These are phyloP conservation scores for Burhinus oedicnemus DNA, from an alignment of 2,113 vertebrate genomes.

Conservation along the genomic window DNA sequence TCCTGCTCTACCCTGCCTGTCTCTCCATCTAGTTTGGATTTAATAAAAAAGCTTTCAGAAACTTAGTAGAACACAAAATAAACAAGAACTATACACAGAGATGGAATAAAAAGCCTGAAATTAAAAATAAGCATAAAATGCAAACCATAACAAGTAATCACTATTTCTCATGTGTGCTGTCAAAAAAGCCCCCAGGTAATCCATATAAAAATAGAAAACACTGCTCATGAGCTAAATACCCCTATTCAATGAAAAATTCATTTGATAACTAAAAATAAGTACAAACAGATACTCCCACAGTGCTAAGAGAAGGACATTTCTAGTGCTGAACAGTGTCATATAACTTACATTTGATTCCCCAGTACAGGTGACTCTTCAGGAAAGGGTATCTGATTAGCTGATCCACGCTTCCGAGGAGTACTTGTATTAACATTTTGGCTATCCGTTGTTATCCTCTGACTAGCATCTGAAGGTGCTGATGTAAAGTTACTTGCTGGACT, in stretches of 20 bases:
- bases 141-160: background rate
- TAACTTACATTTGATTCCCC: slow-evolving; percentile 79
- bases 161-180: background rate
- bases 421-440: slow-evolving; percentile 75
- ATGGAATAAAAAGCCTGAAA: background rate
- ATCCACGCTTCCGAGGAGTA: slow-evolving; percentile 80
- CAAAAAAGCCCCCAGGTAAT: background rate
- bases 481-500: slow-evolving; percentile 61
- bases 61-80: background rate
- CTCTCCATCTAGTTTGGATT: background rate
- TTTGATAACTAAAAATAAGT: background rate
- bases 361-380: slow-evolving; percentile 86
- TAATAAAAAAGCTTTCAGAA: background rate
- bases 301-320: background rate
- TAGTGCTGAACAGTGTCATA: background rate
- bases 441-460: slow-evolving; percentile 61
- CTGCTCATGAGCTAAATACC: background rate
- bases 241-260: background rate
- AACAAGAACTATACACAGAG: background rate
- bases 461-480: slow-evolving; percentile 64
- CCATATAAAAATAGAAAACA: background rate
- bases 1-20: background rate
- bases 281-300: background rate
- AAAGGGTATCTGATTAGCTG: slow-evolving; percentile 77
- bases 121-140: background rate